phyloP scores from a whole-genome alignment of 2,113 vertebrate genomes.

The Grammomys surdaster region DNA sequence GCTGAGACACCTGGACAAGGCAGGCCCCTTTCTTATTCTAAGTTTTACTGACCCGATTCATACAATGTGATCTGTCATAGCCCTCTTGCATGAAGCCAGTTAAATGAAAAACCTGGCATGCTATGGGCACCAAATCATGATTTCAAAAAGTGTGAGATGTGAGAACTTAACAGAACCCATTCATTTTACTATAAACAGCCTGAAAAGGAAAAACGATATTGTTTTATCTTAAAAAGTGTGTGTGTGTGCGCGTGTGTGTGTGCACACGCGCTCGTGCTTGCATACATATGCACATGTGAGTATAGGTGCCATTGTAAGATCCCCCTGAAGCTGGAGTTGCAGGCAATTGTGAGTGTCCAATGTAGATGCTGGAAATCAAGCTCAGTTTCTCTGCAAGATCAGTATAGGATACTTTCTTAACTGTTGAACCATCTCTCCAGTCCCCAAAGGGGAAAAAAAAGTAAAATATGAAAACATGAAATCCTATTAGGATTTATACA shows the following conservation, averaged over 20 bases:
- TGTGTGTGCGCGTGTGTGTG: not conserved
- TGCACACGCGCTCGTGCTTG: rapidly evolving
- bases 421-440: no score
- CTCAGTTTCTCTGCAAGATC: not conserved
- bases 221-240: not conserved
- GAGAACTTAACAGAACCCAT: not conserved
- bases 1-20: not conserved
- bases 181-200: not conserved
- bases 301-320: not conserved
- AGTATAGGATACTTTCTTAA: not conserved
- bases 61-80: not conserved
- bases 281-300: not conserved
- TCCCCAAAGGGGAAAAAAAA: not conserved
- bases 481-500: not conserved
- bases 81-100: not conserved
- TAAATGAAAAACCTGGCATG: not conserved
- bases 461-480: not conserved
- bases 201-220: not conserved
- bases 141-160: not conserved
- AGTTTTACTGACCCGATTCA: not conserved
- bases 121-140: not conserved
- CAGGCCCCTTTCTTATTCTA: not conserved
- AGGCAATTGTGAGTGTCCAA: not conserved
- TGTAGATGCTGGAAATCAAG: not conserved
- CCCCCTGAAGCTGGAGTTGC: not conserved